Base-by-base conservation (phyloP, 2,113 vertebrate genomes). In the Herpetotheres cachinnans region DNA sequence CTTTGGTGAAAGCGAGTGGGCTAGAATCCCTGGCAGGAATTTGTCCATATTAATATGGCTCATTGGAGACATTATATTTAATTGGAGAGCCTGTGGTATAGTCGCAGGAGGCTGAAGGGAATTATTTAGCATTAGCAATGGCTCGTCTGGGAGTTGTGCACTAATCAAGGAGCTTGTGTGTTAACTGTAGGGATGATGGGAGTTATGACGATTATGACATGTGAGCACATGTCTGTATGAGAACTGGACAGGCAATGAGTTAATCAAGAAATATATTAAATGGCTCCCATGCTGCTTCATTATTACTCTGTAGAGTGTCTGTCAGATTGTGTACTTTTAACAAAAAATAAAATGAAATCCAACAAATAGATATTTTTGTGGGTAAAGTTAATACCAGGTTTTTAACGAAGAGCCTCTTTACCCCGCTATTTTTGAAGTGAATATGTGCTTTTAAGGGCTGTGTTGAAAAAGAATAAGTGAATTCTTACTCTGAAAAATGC, bases 171-270 rank as follows among this genome's bases (percentile, higher is more conserved):
- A 98, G 97, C 98, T 98, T 98, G 98, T 98, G 98, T 98, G 98
- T 97, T 98, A 98, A 98, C 98, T 96, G 98, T 97, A 96, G 98
- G 98, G 98, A 98, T 98, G 98, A 98, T 98, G 98, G 98, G 98
- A 99, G 98, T 99, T 99, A 99, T 99, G 99, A 99, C 98, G 98
- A 99, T 99, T 99, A 99, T 99, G 99, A 99, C 99, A 99, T 99
- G 99, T 99, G 98, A 99, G 98, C 98, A 98, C 99, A 98, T 98
- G 99, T 99, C 99, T 99, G 97, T 98, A 97, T 98, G 97, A 97
- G 96, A 98, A 99, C 98, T 98, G 99, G 99, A 99, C 99, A 98
- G 99, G 99, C 98, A 98, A 99, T 98, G 98, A 99, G 99, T 99
- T 99, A 99, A 99, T 99, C 98, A 99, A 98, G 97, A 98, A 98